Evolutionary conservation across 2,797 vertebrate genomes (phyloP), one percentile per base, ranked within the genome.

Genomic region (Hypotaenidia okinawae): DNA sequence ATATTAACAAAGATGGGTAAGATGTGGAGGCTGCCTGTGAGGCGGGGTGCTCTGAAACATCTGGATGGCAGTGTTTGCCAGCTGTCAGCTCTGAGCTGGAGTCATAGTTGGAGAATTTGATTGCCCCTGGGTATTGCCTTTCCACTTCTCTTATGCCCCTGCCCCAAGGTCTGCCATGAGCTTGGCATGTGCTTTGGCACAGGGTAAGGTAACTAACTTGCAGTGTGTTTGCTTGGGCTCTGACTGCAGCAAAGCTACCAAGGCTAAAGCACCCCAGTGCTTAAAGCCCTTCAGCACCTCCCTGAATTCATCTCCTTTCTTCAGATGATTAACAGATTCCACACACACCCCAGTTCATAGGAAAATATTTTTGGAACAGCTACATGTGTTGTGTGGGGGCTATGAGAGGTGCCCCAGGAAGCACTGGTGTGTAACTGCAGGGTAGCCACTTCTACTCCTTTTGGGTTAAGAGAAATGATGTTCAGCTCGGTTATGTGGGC

Each of bases 351-450:
- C 0, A 0, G 8, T 37, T 89, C 49, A 33, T 19, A 1, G 0
- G 39, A 28, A 57, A 82, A 59, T 41, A 3, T 16, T 69, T 79
- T 57, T 66, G 51, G 35, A 66, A n/a, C 27, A 23, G 41, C 37
- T 37, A 0, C 3, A 5, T 2, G 3, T 52, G 5, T 2, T 9
- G 6, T 1, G 0, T 59, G 49, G 22, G 16, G 35, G 8, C 66
- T 88, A 15, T 72, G 79, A 74, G 41, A 78, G 47, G 23, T 41
- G 28, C 19, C 21, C 8, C 19, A 61, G 54, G 51, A 67, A 81
- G 64, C 6, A 33, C 49, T 73, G 73, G 35, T 35, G 59, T 69
- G 54, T 63, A 47, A 23, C 62, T 77, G 68, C 61, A 32, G 35
- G 25, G 28, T 45, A 68, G 62, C n/a, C 39, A 11, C 70, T 91